These are phyloP conservation scores for Eupithecia centaureata DNA, from an alignment of 2,888 invertebrate species.

Conservation along the genomic window DNA sequence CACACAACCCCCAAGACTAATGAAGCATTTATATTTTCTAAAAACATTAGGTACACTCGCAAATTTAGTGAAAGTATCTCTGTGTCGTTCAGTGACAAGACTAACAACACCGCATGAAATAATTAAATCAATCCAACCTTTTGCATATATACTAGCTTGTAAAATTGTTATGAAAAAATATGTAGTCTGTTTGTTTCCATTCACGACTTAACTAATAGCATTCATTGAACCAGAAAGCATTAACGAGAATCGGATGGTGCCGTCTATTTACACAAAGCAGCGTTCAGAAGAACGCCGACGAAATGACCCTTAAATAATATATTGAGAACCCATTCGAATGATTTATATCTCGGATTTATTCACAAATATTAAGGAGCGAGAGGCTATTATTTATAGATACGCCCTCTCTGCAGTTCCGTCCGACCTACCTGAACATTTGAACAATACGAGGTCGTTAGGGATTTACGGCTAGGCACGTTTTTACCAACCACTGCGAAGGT, in stretches of 20 bases:
- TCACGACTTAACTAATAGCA: background rate
- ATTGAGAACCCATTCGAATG: constrained; percentile 17
- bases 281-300: constrained; percentile 18
- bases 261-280: background rate
- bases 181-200: background rate
- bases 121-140: too few species aligned
- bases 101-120: too few species aligned
- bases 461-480: background rate
- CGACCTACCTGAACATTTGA: constrained; percentile 1
- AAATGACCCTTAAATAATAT: constrained; percentile 26
- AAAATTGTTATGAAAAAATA: too few species aligned
- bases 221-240: background rate
- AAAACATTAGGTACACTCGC: too few species aligned
- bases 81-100: too few species aligned
- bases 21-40: too few species aligned
- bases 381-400: constrained; percentile 7
- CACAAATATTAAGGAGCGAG: constrained; percentile 8
- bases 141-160: too few species aligned
- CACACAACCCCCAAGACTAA: too few species aligned
- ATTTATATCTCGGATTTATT: constrained; percentile 22
- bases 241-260: background rate
- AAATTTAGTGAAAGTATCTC: too few species aligned
- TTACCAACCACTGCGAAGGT: background rate
- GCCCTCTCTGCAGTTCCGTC: constrained; percentile 2
- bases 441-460: background rate